phyloP scores from a whole-genome alignment of 2,888 invertebrate species.

The Aphodius sticticus region DNA sequence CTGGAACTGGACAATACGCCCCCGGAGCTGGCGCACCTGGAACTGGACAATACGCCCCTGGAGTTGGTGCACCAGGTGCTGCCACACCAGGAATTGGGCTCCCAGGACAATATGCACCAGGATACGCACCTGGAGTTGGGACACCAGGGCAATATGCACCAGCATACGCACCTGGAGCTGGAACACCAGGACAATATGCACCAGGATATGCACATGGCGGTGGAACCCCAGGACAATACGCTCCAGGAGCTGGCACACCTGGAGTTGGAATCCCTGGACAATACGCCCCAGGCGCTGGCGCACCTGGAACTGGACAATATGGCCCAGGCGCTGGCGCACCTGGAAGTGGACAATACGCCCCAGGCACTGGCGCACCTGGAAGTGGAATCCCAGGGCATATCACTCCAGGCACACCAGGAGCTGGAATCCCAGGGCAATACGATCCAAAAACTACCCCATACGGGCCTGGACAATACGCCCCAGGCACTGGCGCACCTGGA shows the following conservation, averaged over 20 bases:
- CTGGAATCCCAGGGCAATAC: too few relatives aligned
- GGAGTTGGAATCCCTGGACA: neutral
- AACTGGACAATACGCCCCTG: slow-evolving; percentile 13
- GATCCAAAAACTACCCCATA: too few relatives aligned
- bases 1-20: neutral
- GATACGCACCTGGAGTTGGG: slow-evolving; percentile 5
- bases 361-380: too few relatives aligned
- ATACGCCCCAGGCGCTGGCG: too few relatives aligned
- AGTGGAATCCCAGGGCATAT: too few relatives aligned
- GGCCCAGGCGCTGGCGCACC: too few relatives aligned
- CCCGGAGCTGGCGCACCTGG: slow-evolving; percentile 11
- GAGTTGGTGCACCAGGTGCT: neutral
- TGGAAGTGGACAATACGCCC: too few relatives aligned
- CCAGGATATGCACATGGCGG: slow-evolving; percentile 30
- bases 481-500: slow-evolving; percentile 4
- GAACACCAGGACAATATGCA: slow-evolving; percentile 20
- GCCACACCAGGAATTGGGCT: slow-evolving; percentile 12
- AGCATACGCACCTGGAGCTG: slow-evolving; percentile 31
- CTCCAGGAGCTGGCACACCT: neutral
- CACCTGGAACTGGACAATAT: too few relatives aligned
- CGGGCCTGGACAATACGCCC: neutral
- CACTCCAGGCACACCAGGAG: too few relatives aligned
- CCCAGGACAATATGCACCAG: neutral
- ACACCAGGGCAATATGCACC: too few relatives aligned
- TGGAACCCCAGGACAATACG: slow-evolving; percentile 30